phyloP scores from a whole-genome alignment of 2,113 vertebrate species.

The Merops nubicus region DNA sequence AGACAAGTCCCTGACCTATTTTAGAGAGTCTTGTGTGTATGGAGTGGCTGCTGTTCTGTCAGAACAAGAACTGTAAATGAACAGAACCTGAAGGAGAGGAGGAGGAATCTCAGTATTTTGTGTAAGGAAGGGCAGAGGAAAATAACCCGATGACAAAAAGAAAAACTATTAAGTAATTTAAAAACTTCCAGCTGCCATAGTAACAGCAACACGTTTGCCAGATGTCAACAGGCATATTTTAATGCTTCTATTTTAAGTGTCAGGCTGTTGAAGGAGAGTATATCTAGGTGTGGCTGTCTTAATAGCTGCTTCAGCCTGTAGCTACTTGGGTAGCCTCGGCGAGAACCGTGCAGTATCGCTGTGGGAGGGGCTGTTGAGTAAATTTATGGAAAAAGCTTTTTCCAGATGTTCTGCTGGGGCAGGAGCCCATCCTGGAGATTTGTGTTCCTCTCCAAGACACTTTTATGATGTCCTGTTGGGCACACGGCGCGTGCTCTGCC shows the following conservation, averaged over 20 bases:
- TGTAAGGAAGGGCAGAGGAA: background rate
- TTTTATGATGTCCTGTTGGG: slow-evolving; percentile 58
- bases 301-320: background rate
- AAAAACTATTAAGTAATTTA: slow-evolving; percentile 13
- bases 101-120: background rate
- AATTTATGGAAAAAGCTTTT: slow-evolving; percentile 31
- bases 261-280: background rate
- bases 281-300: background rate
- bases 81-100: background rate
- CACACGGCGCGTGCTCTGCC: background rate
- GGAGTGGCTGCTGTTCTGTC: background rate
- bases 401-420: slow-evolving; percentile 32
- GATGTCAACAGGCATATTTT: background rate
- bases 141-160: background rate
- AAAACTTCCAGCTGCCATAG: background rate
- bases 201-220: background rate
- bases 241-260: background rate
- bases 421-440: slow-evolving; percentile 33
- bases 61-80: background rate
- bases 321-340: slow-evolving; percentile 8
- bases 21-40: background rate
- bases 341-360: accelerated
- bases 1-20: background rate
- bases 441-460: slow-evolving; percentile 15
- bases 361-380: background rate